Evolutionary conservation across 2,797 vertebrate species (phyloP), one percentile per base, ranked within the genome.

Genomic region (Fistularia commersonii): DNA sequence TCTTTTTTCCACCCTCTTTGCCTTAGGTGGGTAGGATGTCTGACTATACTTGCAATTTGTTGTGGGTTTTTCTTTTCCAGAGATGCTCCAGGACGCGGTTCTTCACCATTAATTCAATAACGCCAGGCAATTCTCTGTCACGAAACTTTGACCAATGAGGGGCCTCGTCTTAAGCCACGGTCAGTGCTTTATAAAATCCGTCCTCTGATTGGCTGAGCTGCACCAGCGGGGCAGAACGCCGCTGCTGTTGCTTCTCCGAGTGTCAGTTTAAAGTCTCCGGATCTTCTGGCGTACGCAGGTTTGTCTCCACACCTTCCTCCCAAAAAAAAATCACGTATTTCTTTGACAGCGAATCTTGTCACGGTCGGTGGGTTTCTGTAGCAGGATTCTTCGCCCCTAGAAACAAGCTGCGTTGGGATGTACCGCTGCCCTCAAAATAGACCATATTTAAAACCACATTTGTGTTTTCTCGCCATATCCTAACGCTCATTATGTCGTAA

Each of bases 201-300:
- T 6, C 5, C 38, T 52, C 47, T 74, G 82, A 87, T 89, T 88
- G 87, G 87, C 74, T 45, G 63, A 47, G 51, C 51, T 1, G 50
- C 59, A 57, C 8, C 41, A 43, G 60, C 66, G 54, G 66, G 76
- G 68, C 40, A 47, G 34, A 51, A 33, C 23, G 44, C 32, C 14
- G 35, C 61, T 5, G 15, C 55, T 11, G 3, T 14, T 11, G 8
- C 44, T 67, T 48, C 52, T 54, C 51, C 47, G n/a, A n/a, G n/a
- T n/a, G n/a, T n/a, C n/a, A n/a, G n/a, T n/a, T n/a, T n/a, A 1
- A 48, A 64, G 58, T 60, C 45, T 56, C 40, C 52, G 56, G 54
- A 57, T 54, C 69, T 51, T 55, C 64, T 4, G 65, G 62, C 39
- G 61, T 60, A 36, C 37, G 65, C 77, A 82, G 87, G 87, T 87